phyloP scores from a whole-genome alignment of 2,797 vertebrate genomes.

The Trematomus bernacchii region DNA sequence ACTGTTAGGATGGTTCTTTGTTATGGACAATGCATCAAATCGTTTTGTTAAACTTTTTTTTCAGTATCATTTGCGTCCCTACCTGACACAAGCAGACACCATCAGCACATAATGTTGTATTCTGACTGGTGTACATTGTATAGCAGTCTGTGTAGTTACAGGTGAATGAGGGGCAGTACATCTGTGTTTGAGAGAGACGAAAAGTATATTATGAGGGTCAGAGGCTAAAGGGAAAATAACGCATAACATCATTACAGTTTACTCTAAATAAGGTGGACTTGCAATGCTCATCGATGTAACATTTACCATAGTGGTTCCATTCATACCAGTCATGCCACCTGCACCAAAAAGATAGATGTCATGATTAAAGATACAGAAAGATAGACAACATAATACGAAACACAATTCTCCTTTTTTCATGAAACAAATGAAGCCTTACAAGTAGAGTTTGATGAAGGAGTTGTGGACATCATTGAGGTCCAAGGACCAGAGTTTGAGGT shows the following conservation, averaged over 20 bases:
- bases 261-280: slow-evolving; percentile 36
- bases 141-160: slow-evolving; percentile 81
- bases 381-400: no score
- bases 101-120: slow-evolving; percentile 50
- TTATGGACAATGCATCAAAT: not conserved
- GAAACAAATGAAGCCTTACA: slow-evolving; percentile 19
- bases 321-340: slow-evolving; percentile 10
- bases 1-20: not conserved
- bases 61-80: slow-evolving; percentile 29
- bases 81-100: slow-evolving; percentile 77
- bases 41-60: not conserved
- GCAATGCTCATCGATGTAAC: slow-evolving; percentile 37
- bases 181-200: slow-evolving; percentile 55
- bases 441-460: not conserved
- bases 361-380: not conserved
- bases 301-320: slow-evolving; percentile 22
- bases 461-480: slow-evolving; percentile 5
- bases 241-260: not conserved
- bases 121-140: slow-evolving; percentile 67
- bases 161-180: slow-evolving; percentile 77
- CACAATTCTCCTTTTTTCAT: not conserved
- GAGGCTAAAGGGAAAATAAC: not conserved
- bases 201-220: not conserved
- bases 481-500: not conserved
- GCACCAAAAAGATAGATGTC: slow-evolving; percentile 21